Evolutionary conservation across 2,888 invertebrate species (phyloP), one percentile per base, ranked within the genome.

Genomic region (Andricus quercusramuli): DNA sequence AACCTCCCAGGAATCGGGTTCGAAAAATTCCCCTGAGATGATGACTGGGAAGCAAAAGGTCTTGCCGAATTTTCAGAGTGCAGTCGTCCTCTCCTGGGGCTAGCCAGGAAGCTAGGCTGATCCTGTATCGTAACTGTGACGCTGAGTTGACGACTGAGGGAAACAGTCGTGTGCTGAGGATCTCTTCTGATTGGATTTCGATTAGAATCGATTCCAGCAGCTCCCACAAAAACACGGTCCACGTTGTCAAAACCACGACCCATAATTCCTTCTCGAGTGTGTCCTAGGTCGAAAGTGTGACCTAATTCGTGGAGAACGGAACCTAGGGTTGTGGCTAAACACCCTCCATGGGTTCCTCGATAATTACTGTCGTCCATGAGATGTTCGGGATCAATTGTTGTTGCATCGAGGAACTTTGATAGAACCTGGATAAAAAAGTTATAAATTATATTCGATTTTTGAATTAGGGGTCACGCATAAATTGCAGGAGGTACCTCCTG

Each of bases 321-420:
- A 22, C 99, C 99, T 64, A 99, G 93, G 25, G 98, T 98, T 9
- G 98, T 98, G 22, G 98, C 96, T 93, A 96, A 97, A 91, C 98
- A 98, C 51, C 97, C 97, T 82, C 97, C 97, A 87, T 96, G 95
- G 1, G 97, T 98, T 59, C 97, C 96, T 82, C 98, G 95, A 92
- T 97, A 98, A 88, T 97, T 97, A 92, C 98, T 98, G 90, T 98
- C 98, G 93, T 99, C 98, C 95, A 98, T 96, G 89, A 97, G 95
- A 83, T 95, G 93, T 44, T 93, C 94, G 68, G 95, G 94, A 92
- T 98, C 97, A 37, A 99, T 95, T 82, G 94, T 93, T 41, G 95
- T 94, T 70, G 92, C 84, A 89, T 96, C 94, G 17, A 94, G 93
- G 88, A 96, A 95, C 84, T 94, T 94, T 20, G 94, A 90, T 25